Conservation (phyloP, 1,140 invertebrate species). For the Pollicipes pollicipes region DNA sequence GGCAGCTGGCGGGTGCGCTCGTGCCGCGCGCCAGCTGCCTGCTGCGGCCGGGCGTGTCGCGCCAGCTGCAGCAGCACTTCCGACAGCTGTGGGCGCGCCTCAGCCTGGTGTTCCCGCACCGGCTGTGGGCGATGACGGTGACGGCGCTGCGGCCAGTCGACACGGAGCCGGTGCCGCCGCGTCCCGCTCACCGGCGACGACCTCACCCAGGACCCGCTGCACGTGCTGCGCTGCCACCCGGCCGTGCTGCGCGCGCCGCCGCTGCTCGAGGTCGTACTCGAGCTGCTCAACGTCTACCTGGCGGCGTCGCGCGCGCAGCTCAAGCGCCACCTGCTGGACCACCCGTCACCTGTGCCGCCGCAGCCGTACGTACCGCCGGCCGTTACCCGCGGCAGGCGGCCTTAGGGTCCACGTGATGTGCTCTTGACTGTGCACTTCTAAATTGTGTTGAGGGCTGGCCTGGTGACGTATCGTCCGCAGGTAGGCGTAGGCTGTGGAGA, state of each 20-base stretch:
- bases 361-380: background rate
- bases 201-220: conserved; percentile 71
- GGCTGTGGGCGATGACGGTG: conserved; percentile 79
- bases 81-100: conserved; percentile 69
- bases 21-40: conserved; percentile 59
- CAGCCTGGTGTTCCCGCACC: conserved; percentile 72
- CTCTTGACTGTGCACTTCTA: too few species aligned
- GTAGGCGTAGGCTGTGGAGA: too few species aligned
- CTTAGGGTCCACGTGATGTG: too few species aligned
- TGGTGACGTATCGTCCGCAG: too few species aligned
- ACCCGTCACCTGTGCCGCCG: conserved; percentile 11
- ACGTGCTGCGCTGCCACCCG: conserved; percentile 74
- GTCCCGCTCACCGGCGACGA: conserved; percentile 51
- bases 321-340: conserved; percentile 52
- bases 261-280: conserved; percentile 65
- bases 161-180: conserved; percentile 27
- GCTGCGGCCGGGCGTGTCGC: conserved; percentile 53
- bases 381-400: too few species aligned
- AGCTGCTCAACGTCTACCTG: conserved; percentile 74
- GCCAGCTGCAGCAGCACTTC: conserved; percentile 54
- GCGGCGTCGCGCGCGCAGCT: conserved; percentile 79
- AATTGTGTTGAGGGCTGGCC: too few species aligned
- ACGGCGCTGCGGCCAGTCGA: conserved; percentile 46
- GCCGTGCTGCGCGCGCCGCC: conserved; percentile 36
- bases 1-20: conserved; percentile 61